These are phyloP conservation scores for Lagocephalus sceleratus DNA, from an alignment of 2,797 vertebrate species.

Conservation along the genomic window DNA sequence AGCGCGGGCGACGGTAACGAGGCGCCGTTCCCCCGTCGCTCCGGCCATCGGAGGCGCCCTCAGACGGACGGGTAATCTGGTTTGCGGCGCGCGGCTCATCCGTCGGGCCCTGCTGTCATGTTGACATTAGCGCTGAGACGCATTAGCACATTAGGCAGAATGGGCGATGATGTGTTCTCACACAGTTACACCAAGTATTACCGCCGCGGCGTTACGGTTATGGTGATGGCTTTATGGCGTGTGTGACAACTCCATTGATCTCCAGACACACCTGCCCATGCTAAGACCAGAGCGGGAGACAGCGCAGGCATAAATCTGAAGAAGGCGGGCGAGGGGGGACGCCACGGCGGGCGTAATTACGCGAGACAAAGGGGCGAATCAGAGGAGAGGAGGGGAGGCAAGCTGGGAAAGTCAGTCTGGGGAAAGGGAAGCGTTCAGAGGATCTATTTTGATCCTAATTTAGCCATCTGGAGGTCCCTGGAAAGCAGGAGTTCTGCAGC, in stretches of 20 bases:
- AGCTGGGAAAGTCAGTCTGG: conserved; percentile 9
- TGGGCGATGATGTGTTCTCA: conserved; percentile 67
- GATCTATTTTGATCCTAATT: conserved; percentile 58
- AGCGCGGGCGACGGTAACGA: conserved; percentile 67
- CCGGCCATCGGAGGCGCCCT: conserved; percentile 62
- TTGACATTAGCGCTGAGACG: conserved; percentile 69
- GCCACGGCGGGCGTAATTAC: conserved; percentile 18
- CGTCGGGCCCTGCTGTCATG: conserved; percentile 44
- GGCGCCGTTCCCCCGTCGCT: conserved; percentile 62
- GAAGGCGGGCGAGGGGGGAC: conserved; percentile 2
- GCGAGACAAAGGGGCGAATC: conserved; percentile 22
- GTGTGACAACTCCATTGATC: conserved; percentile 61
- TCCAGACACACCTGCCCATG: conserved; percentile 60
- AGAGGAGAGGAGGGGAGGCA: neutral
- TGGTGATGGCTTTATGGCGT: conserved; percentile 67
- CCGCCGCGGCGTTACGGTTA: conserved; percentile 64
- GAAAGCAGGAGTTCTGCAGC: conserved; percentile 45
- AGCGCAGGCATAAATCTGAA: conserved; percentile 1
- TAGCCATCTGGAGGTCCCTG: conserved; percentile 41
- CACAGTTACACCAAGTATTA: conserved; percentile 65
- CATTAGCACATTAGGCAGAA: conserved; percentile 74
- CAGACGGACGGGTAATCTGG: conserved; percentile 64
- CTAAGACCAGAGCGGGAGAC: conserved; percentile 22
- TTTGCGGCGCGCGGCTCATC: conserved; percentile 66
- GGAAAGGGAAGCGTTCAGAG: conserved; percentile 18